A percentile compares a stretch with the other conserved stretches of the same genome.
These are phyloP conservation scores for Zaprionus tsacasi DNA, from an alignment of 1,140 invertebrate genomes.

Conservation along the genomic window DNA sequence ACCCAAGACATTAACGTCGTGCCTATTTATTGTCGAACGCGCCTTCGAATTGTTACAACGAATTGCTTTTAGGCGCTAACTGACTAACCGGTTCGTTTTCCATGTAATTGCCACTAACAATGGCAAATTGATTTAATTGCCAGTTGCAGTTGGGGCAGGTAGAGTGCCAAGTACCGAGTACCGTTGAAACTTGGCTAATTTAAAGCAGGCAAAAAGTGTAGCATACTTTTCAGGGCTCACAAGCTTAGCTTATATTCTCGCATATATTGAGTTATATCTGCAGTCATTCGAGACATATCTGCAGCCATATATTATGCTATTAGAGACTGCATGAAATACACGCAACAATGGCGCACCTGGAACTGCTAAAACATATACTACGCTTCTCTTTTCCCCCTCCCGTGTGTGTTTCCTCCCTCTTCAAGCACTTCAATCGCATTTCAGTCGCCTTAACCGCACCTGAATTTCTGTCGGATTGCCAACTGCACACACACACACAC, in stretches of 20 bases:
- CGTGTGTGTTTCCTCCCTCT: not conserved
- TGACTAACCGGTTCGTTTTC: slow-evolving; percentile 55
- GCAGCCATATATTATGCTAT: not conserved
- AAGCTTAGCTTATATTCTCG: no score
- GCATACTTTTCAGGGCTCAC: no score
- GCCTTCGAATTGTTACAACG: slow-evolving; percentile 60
- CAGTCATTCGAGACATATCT: not conserved
- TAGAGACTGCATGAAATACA: not conserved
- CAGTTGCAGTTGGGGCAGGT: not conserved
- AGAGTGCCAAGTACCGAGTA: not conserved
- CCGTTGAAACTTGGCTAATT: not conserved
- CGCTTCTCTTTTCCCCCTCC: not conserved
- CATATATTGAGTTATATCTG: not conserved
- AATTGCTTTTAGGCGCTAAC: slow-evolving; percentile 78
- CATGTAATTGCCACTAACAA: slow-evolving; percentile 35
- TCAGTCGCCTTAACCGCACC: slow-evolving; percentile 2
- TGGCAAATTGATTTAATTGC: slow-evolving; percentile 18
- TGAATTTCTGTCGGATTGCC: slow-evolving; percentile 30
- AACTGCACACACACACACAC: slow-evolving; percentile 2
- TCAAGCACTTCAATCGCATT: slow-evolving; percentile 4
- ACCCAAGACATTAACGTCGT: slow-evolving; percentile 74
- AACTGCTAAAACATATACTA: not conserved
- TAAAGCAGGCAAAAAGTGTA: not conserved
- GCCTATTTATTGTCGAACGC: slow-evolving; percentile 41
- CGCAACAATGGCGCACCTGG: not conserved